phyloP scores from a whole-genome alignment of 1,140 invertebrate species.

The Amyelois transitella region DNA sequence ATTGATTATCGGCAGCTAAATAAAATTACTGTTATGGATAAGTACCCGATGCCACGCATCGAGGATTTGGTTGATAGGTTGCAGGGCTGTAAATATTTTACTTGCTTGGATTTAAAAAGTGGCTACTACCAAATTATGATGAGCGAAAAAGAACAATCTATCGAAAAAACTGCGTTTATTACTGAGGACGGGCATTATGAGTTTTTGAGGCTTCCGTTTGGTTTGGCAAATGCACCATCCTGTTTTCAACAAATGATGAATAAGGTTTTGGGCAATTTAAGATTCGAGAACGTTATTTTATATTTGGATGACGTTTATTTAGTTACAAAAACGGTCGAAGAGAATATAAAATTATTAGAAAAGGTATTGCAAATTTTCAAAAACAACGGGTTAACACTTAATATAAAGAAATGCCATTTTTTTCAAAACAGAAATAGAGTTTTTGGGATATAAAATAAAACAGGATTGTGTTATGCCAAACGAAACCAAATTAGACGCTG shows the following conservation, averaged over 20 bases:
- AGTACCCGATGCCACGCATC: conserved; percentile 1
- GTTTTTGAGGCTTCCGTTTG: conserved; percentile 26
- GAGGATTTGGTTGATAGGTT: conserved; percentile 1
- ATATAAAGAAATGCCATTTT: conserved; percentile 12
- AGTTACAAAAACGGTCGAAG: conserved; percentile 15
- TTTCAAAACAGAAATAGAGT: conserved; percentile 14
- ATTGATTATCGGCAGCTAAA: conserved; percentile 3
- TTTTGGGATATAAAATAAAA: conserved; percentile 14
- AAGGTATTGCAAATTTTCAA: conserved; percentile 10
- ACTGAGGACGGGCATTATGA: no score
- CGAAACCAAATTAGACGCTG: conserved; percentile 12
- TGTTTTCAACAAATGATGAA: conserved; percentile 21
- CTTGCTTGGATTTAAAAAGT: no score
- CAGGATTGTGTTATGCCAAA: conserved; percentile 9
- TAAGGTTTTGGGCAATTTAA: conserved; percentile 14
- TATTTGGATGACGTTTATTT: conserved; percentile 30
- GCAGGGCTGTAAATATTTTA: neutral
- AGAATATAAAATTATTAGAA: conserved; percentile 9
- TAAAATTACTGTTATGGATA: conserved; percentile 3
- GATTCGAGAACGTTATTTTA: conserved; percentile 9
- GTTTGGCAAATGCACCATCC: conserved; percentile 11
- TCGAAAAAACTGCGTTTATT: conserved; percentile 30
- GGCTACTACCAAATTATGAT: conserved; percentile 15
- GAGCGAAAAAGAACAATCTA: conserved; percentile 13
- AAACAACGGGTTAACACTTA: conserved; percentile 14